Base-by-base conservation (phyloP, 2,888 invertebrate genomes). In the Diarsia mendica region DNA sequence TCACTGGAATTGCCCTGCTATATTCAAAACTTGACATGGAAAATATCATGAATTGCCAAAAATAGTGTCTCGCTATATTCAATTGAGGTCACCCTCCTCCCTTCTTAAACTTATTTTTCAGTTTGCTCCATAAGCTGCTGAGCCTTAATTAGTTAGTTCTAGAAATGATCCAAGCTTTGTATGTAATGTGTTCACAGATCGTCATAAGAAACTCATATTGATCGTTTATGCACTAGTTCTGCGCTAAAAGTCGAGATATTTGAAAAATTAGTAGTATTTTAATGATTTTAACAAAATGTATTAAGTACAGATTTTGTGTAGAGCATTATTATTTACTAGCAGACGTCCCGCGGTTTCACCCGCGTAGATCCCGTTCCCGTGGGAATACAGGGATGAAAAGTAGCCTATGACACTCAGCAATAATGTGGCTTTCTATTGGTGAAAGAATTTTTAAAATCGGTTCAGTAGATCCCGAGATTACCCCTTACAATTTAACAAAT, bases 121-220 rank as follows among this genome's bases (percentile, higher is more conserved):
- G 66, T 67, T 69, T 48, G 28, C 20, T 48, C 4, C 20, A 13
- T 33, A 60, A 58, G n/a, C 55, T n/a, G 44, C 49, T 18, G 20
- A 18, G 15, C n/a, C 15, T 28, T 64, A 33, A 72, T 60, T 58
- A n/a, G 44, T 51, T 74, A 23, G 28, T 65, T n/a, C 28, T 81
- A 78, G 71, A 63, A 15, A 33, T 28, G 79, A 28, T 75, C 70
- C 81, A 72, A 69, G 72, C 53, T 70, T 55, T 67, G 49, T 44
- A 72, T 28, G 58, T 20, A n/a, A 28, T 23, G 39, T 64, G 15
- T 58, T 46, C 46, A 28, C 69, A 60, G 51, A 20, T n/a, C 20
- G 60, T n/a, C 55, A n/a, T n/a, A n/a, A 58, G 23, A 23, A 4
- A 33, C 20, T 64, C 9, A 33, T 39, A 3, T 28, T 28, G 20